These are phyloP conservation scores for Drosophila acutilabella DNA, from an alignment of 2,888 invertebrate species.

Conservation along the genomic window DNA sequence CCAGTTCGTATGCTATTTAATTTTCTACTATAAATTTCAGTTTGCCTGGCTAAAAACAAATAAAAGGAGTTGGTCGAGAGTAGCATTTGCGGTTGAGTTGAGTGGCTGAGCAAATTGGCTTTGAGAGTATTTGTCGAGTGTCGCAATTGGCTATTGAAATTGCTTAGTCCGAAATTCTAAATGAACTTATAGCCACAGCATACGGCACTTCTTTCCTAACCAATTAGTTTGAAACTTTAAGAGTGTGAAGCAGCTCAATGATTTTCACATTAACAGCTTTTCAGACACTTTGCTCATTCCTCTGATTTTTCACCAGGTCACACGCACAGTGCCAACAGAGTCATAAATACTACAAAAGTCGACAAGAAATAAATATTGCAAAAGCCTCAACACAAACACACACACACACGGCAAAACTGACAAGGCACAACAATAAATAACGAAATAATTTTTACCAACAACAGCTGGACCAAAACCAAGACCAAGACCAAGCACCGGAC, in stretches of 20 bases:
- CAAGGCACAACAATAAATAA: conserved; percentile 50
- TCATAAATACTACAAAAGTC: conserved; percentile 60
- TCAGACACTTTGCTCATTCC: conserved; percentile 45
- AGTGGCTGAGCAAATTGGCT: conserved; percentile 67
- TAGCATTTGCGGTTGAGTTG: conserved; percentile 57
- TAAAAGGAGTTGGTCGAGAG: conserved; percentile 25
- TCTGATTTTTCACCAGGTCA: conserved; percentile 36
- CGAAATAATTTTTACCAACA: conserved; percentile 48
- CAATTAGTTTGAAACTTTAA: conserved; percentile 28
- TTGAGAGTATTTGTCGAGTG: conserved; percentile 42
- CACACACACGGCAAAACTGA: conserved; percentile 7
- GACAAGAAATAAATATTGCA: conserved; percentile 61
- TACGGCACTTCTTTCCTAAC: conserved; percentile 2
- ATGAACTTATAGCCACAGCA: conserved; percentile 30
- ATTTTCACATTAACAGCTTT: conserved; percentile 67
- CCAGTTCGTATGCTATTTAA: conserved; percentile 65
- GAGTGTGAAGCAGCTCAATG: conserved; percentile 28
- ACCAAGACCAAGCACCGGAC: neutral
- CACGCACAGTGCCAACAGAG: conserved; percentile 31
- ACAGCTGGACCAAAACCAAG: conserved; percentile 2
- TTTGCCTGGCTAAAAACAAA: conserved; percentile 59
- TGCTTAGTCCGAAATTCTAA: conserved; percentile 19
- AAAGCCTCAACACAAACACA: conserved; percentile 14
- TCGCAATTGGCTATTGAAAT: conserved; percentile 46
- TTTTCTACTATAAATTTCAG: conserved; percentile 72